Evolutionary conservation across 2,888 invertebrate species (phyloP).

Genomic region (Poecilobothrus nobilitatus): DNA sequence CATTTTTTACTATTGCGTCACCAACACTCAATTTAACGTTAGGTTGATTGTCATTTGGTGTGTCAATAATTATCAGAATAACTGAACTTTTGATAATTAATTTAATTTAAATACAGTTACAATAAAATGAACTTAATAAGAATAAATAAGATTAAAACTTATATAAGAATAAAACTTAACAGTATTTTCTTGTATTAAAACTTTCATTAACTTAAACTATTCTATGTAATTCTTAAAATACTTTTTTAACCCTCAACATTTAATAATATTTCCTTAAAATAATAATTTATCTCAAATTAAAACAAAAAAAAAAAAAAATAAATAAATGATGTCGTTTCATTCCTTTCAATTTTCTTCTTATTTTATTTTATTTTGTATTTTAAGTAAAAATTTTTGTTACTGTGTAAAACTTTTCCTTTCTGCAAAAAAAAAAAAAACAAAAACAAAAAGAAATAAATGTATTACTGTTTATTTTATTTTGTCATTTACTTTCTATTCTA

Average conservation of each 20-base stretch:
- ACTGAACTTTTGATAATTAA: too few species aligned
- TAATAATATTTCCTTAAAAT: neutral
- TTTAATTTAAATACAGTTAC: too few species aligned
- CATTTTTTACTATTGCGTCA: too few species aligned
- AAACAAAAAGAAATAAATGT: neutral
- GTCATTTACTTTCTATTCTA: neutral
- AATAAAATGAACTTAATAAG: too few species aligned
- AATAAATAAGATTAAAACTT: too few species aligned
- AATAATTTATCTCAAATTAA: neutral
- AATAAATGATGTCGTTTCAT: neutral
- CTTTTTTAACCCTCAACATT: neutral
- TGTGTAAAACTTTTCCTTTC: slow-evolving; percentile 6
- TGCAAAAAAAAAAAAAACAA: neutral
- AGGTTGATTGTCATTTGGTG: too few species aligned
- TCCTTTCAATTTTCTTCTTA: neutral
- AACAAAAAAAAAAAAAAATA: too few species aligned
- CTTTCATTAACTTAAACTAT: too few species aligned
- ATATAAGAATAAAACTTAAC: too few species aligned
- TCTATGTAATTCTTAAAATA: neutral
- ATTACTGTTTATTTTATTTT: neutral
- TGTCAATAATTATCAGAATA: too few species aligned
- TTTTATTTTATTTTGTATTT: neutral
- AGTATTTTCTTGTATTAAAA: too few species aligned
- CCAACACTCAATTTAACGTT: too few species aligned
- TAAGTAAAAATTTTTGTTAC: neutral